These are phyloP conservation scores for Hofmannophila pseudospretella DNA, from an alignment of 2,888 invertebrate species.

Conservation along the genomic window DNA sequence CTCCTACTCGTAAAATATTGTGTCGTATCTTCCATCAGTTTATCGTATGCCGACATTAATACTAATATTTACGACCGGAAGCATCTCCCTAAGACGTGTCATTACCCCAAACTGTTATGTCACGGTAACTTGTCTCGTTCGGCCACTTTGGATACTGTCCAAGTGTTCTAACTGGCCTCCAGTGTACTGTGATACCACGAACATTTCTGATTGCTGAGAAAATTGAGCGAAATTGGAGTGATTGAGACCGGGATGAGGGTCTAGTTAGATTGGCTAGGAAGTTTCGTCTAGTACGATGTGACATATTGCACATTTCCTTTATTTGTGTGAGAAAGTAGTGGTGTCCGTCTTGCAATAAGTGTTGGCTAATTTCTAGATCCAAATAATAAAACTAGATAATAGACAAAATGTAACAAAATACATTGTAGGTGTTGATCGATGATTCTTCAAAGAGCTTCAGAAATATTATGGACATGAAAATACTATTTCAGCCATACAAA, in stretches of 20 bases:
- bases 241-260: conserved; percentile 16
- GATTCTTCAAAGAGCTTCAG: too few species aligned
- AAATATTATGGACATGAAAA: too few species aligned
- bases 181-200: conserved; percentile 26
- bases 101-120: conserved; percentile 48
- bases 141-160: conserved; percentile 61
- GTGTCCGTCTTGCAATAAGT: too few species aligned
- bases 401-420: too few species aligned
- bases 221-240: conserved; percentile 2
- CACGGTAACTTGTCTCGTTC: conserved; percentile 45
- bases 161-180: conserved; percentile 37
- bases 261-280: conserved; percentile 25
- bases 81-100: conserved; percentile 14
- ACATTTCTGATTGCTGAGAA: conserved; percentile 24
- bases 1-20: neutral
- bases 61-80: conserved; percentile 12
- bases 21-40: neutral
- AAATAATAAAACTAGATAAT: too few species aligned
- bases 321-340: conserved; percentile 7
- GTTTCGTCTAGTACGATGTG: conserved; percentile 21
- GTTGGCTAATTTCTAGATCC: neutral
- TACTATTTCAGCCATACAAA: too few species aligned
- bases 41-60: neutral
- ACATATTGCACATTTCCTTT: conserved; percentile 46
- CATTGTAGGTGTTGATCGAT: too few species aligned